These are phyloP conservation scores for Creontiades dilutus DNA, from an alignment of 2,888 invertebrate genomes.

Conservation along the genomic window DNA sequence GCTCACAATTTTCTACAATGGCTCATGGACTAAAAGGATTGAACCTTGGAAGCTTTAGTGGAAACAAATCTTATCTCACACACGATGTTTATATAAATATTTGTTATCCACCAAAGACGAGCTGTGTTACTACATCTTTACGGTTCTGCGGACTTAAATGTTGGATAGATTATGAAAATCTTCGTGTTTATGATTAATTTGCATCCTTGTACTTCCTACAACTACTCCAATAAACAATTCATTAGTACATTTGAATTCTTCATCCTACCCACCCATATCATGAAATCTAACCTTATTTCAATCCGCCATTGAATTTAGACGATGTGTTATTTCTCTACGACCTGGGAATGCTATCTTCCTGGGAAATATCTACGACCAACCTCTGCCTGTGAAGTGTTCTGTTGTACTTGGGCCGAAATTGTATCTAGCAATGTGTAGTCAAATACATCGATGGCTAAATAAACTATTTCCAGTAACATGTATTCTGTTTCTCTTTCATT, in stretches of 20 bases:
- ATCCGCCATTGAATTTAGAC: not conserved
- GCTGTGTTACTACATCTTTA: too few species aligned
- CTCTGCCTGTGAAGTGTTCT: conserved; percentile 1
- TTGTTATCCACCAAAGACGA: too few species aligned
- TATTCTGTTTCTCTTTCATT: conserved; percentile 74
- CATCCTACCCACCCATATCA: not conserved
- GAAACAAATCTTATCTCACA: too few species aligned
- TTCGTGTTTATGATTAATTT: not conserved
- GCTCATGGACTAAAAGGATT: too few species aligned
- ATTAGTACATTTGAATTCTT: not conserved
- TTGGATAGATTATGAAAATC: too few species aligned
- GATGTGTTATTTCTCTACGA: not conserved
- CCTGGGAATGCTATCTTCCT: not conserved
- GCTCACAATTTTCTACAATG: too few species aligned
- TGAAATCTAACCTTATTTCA: not conserved
- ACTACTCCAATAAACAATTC: not conserved
- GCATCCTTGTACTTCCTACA: not conserved
- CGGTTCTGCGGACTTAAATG: too few species aligned
- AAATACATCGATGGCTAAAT: not conserved
- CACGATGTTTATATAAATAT: too few species aligned
- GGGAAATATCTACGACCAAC: not conserved
- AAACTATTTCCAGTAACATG: conserved; percentile 55
- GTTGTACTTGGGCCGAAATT: not conserved
- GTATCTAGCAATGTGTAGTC: conserved; percentile 24
- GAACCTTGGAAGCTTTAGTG: too few species aligned